A percentile compares a stretch with the other conserved stretches of the same genome.
These are phyloP conservation scores for Alouatta caraya DNA, from an alignment of 2,797 vertebrate genomes.

Conservation along the genomic window DNA sequence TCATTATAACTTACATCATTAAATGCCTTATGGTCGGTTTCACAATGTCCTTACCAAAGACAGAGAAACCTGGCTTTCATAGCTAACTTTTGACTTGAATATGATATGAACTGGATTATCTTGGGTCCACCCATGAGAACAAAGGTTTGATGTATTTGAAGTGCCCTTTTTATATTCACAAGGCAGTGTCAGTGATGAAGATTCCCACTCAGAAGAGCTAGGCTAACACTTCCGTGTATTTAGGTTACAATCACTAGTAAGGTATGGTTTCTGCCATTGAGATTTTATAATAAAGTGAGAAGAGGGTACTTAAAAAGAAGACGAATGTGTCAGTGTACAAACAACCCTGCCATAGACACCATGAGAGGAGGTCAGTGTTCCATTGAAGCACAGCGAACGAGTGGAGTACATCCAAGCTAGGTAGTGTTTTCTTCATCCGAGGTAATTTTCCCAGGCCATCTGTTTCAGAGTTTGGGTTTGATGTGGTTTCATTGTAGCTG, in stretches of 20 bases:
- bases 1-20: not conserved
- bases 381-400: not conserved
- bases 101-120: not conserved
- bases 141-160: not conserved
- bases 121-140: not conserved
- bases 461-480: conserved; percentile 24
- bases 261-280: not conserved
- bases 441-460: not conserved
- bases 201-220: not conserved
- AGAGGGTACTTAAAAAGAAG: not conserved
- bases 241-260: too few species aligned
- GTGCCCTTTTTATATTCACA: not conserved
- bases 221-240: not conserved
- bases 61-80: not conserved
- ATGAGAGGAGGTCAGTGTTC: not conserved
- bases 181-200: not conserved
- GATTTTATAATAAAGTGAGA: not conserved
- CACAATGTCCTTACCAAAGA: not conserved
- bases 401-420: not conserved
- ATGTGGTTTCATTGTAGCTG: not conserved
- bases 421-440: not conserved
- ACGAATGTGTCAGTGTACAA: too few species aligned
- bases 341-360: fast-evolving
- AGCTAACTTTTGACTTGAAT: not conserved
- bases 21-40: not conserved